Percentiles rank a stretch among this genome's conserved stretches.
Conservation (phyloP, 2,797 vertebrate genomes). For the Helarctos malayanus region DNA sequence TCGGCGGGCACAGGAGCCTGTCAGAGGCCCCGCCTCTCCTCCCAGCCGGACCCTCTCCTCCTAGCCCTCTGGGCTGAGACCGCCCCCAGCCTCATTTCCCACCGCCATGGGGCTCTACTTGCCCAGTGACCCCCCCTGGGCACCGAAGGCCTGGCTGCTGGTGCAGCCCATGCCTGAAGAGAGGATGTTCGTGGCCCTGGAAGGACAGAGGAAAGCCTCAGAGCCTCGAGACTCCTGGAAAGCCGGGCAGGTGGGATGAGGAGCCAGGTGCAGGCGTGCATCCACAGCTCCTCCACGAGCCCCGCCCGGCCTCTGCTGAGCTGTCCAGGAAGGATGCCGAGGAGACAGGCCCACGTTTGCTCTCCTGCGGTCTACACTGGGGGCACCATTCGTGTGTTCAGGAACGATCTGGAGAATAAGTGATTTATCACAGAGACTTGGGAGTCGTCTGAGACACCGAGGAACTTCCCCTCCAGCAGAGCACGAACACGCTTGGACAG, state of each 20-base stretch:
- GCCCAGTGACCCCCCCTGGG: accelerated
- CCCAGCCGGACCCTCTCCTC: accelerated
- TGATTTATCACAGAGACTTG: accelerated
- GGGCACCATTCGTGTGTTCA: accelerated
- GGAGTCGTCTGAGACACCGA: accelerated
- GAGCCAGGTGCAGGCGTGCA: accelerated
- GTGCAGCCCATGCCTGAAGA: accelerated
- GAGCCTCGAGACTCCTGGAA: accelerated
- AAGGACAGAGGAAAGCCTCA: accelerated
- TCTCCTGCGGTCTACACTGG: background rate
- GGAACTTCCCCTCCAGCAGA: accelerated
- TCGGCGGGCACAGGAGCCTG: accelerated
- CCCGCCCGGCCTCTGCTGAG: accelerated
- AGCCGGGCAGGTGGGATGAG: accelerated
- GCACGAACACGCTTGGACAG: accelerated
- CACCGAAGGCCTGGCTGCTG: accelerated
- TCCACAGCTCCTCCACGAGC: background rate
- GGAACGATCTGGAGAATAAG: accelerated
- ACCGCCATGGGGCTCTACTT: accelerated
- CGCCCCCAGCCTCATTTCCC: background rate
- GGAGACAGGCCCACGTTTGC: background rate
- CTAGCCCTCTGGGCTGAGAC: background rate
- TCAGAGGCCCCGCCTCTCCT: accelerated
- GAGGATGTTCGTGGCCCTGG: accelerated
- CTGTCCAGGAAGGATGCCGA: accelerated